These are phyloP conservation scores for Labroides dimidiatus DNA, from an alignment of 2,797 vertebrate genomes.

Conservation along the genomic window DNA sequence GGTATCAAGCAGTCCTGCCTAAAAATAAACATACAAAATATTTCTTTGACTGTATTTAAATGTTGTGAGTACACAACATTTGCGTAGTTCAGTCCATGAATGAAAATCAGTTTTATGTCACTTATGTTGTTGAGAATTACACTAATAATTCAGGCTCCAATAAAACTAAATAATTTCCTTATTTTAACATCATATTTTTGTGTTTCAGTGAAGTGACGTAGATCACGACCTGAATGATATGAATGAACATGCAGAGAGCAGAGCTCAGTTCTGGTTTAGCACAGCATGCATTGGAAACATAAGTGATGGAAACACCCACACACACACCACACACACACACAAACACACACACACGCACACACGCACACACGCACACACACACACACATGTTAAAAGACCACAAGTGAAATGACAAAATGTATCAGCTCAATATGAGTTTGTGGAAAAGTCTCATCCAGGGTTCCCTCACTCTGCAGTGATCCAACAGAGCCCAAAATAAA, in stretches of 20 bases:
- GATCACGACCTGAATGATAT: slow-evolving; percentile 9
- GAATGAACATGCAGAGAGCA: slow-evolving; percentile 49
- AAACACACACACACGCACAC: slow-evolving; percentile 9
- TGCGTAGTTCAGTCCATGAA: slow-evolving; percentile 22
- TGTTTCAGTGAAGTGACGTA: slow-evolving; percentile 18
- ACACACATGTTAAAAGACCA: not conserved
- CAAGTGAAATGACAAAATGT: not conserved
- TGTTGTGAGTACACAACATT: slow-evolving; percentile 22
- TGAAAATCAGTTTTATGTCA: slow-evolving; percentile 25
- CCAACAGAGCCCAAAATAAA: slow-evolving; percentile 34
- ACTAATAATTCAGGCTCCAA: slow-evolving; percentile 7
- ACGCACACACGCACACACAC: slow-evolving; percentile 27
- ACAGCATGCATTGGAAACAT: slow-evolving; percentile 46
- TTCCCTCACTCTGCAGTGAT: slow-evolving; percentile 59
- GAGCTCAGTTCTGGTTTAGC: slow-evolving; percentile 21
- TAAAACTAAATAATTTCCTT: slow-evolving; percentile 1
- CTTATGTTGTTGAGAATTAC: slow-evolving; percentile 18
- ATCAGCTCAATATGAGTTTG: not conserved
- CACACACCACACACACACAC: not conserved
- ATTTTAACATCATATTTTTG: slow-evolving; percentile 17
- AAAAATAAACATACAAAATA: slow-evolving; percentile 20
- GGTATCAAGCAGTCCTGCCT: slow-evolving; percentile 18
- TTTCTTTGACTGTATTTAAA: not conserved
- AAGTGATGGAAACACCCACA: slow-evolving; percentile 31
- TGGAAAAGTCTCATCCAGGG: slow-evolving; percentile 9